A percentile compares a stretch with the other conserved stretches of the same genome.
phyloP scores from a whole-genome alignment of 1,140 invertebrate genomes.

The Drosophila arizonae region DNA sequence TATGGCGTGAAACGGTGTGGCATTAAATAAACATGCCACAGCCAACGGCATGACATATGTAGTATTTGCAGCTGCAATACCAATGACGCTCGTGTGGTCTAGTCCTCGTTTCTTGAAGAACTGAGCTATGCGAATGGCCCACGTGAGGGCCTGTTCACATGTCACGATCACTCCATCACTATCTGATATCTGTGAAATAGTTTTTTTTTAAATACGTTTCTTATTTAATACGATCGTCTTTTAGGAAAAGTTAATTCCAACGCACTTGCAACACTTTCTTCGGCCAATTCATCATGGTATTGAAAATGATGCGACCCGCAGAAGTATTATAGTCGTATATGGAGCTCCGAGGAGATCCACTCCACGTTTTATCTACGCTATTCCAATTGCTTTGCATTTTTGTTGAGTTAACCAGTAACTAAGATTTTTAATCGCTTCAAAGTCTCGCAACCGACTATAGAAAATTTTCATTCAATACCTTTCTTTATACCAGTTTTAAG shows the following conservation, averaged over 20 bases:
- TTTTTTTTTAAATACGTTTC: constrained; percentile 30
- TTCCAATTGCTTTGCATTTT: constrained; percentile 16
- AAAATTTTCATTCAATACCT: constrained; percentile 1
- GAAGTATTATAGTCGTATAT: constrained; percentile 50
- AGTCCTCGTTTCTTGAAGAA: constrained; percentile 39
- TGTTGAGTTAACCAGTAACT: no score
- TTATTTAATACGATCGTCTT: not conserved
- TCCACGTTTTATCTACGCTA: constrained; percentile 54
- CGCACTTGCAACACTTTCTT: constrained; percentile 61
- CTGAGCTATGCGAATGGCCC: constrained; percentile 45
- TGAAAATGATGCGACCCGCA: constrained; percentile 57
- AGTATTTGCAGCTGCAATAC: constrained; percentile 35
- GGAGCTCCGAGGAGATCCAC: constrained; percentile 31
- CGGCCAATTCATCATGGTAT: constrained; percentile 57
- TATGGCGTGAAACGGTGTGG: constrained; percentile 40
- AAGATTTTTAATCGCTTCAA: no score
- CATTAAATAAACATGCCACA: constrained; percentile 46
- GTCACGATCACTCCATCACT: constrained; percentile 33
- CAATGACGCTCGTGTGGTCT: constrained; percentile 35
- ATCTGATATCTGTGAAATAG: constrained; percentile 32
- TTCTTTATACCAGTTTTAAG: not conserved
- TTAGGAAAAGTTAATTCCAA: not conserved
- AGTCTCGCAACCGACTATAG: not conserved
- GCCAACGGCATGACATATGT: constrained; percentile 37
- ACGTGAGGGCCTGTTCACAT: constrained; percentile 28